Conservation (phyloP, 2,113 vertebrate genomes). For the Leucopsar rothschildi region DNA sequence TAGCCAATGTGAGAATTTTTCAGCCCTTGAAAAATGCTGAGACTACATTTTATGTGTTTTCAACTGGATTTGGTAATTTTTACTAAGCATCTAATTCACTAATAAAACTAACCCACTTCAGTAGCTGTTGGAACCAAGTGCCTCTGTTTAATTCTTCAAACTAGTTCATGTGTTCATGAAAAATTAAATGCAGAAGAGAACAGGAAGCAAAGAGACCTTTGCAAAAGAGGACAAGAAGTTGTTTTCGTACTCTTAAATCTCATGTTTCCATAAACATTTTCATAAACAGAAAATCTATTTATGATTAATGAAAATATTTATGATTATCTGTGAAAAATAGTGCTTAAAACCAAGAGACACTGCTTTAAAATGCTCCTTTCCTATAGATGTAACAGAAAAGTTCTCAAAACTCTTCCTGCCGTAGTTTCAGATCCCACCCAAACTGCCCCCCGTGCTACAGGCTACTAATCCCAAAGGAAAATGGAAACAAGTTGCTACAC, state of each 20-base stretch:
- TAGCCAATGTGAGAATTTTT: not conserved
- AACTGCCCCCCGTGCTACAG: not conserved
- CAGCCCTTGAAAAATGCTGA: not conserved
- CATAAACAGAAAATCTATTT: not conserved
- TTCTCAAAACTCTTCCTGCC: not conserved
- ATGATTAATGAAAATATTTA: too few relatives aligned
- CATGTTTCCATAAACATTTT: not conserved
- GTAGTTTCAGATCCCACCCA: not conserved
- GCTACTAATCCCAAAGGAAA: not conserved
- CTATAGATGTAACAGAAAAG: not conserved
- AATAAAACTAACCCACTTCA: not conserved
- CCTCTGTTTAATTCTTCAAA: not conserved
- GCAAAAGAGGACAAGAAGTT: not conserved
- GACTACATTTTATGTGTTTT: not conserved
- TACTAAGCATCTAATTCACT: not conserved
- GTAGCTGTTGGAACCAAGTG: not conserved
- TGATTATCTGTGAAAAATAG: not conserved
- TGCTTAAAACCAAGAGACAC: not conserved
- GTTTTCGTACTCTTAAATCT: not conserved
- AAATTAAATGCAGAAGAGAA: slow-evolving; percentile 1
- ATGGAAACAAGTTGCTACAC: not conserved
- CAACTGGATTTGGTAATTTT: not conserved
- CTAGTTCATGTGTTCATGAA: slow-evolving; percentile 12
- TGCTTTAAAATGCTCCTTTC: not conserved
- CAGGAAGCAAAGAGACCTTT: not conserved